Base-by-base conservation (phyloP, 2,797 vertebrate genomes). In the Urosaurus nigricauda region DNA sequence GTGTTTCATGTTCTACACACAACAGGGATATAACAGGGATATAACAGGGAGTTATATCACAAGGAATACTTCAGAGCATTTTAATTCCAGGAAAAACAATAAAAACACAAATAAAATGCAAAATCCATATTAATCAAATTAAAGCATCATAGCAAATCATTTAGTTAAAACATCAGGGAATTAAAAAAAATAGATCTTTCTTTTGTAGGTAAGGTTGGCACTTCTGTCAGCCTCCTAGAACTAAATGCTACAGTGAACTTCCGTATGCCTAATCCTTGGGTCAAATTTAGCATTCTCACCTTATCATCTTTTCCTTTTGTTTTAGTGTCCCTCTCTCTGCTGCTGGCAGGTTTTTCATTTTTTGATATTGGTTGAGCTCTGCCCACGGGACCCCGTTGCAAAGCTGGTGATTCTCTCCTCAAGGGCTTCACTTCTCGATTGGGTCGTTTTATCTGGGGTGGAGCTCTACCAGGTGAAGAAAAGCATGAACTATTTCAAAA, bases 261-360 rank as follows among this genome's bases (percentile, higher is more conserved):
- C 13, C n/a, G 77, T 37, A 58, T 80, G 4, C 2, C n/a, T n/a
- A 56, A 79, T 6, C 11, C 13, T 47, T 24, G 11, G 43, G 21
- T 56, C 16, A n/a, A 32, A 6, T 35, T 58, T 35, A n/a, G 7
- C 2, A 40, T 68, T 53, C 93, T 95, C 93, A 98, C 98, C 98
- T 99, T 99, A 89, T 99, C 98, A 0, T 99, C 98, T 96, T 97
- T 98, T 84, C 96, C 96, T 95, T 97, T 98, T 63, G 94, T 92
- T 92, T 96, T 94, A 4, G 77, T 92, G 19, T 98, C 98, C 89
- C 98, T 97, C 63, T 96, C 96, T 0, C 98, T 97, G 93, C 96
- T 97, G 85, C 91, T 73, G 6, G 95, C 93, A 0, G 96, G 92
- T 56, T 97, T 98, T 5, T 99, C 98, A 1, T 93, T 92, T 97